A percentile compares a stretch with the other conserved stretches of the same genome.
phyloP scores from a whole-genome alignment of 2,113 vertebrate genomes.

The Hypocryptadius cinnamomeus region DNA sequence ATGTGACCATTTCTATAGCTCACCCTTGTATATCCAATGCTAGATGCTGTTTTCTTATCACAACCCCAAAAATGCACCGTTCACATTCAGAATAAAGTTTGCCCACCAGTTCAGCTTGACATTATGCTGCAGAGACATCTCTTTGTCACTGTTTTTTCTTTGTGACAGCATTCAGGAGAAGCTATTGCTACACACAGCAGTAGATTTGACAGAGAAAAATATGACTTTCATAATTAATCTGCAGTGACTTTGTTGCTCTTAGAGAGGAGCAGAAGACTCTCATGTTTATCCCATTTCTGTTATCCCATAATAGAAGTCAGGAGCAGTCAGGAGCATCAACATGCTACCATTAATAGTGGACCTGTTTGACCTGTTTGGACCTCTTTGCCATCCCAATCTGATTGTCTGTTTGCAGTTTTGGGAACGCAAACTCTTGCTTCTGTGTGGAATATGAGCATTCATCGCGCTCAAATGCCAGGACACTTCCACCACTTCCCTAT shows the following conservation, averaged over 20 bases:
- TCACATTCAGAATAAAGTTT: neutral
- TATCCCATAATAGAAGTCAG: too few species aligned
- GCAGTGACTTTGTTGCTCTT: neutral
- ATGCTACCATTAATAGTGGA: neutral
- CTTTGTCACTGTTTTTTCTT: neutral
- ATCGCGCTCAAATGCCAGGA: fast-evolving
- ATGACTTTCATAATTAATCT: neutral
- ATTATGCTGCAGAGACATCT: neutral
- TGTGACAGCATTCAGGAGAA: neutral
- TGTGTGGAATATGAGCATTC: fast-evolving
- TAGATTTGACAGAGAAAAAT: neutral
- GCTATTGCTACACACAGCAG: neutral
- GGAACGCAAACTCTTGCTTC: neutral
- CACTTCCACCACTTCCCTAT: fast-evolving
- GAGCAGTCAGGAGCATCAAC: neutral
- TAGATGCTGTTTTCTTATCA: neutral
- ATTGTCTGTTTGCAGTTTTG: neutral
- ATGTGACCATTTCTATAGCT: neutral
- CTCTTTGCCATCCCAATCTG: neutral
- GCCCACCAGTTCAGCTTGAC: neutral
- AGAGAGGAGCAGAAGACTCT: neutral
- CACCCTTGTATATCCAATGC: fast-evolving
- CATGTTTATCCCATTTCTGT: neutral
- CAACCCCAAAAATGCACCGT: fast-evolving
- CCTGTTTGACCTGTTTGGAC: neutral